Evolutionary conservation across 2,888 invertebrate species (phyloP), one percentile per base, ranked within the genome.

Genomic region (Isoperla grammatica): DNA sequence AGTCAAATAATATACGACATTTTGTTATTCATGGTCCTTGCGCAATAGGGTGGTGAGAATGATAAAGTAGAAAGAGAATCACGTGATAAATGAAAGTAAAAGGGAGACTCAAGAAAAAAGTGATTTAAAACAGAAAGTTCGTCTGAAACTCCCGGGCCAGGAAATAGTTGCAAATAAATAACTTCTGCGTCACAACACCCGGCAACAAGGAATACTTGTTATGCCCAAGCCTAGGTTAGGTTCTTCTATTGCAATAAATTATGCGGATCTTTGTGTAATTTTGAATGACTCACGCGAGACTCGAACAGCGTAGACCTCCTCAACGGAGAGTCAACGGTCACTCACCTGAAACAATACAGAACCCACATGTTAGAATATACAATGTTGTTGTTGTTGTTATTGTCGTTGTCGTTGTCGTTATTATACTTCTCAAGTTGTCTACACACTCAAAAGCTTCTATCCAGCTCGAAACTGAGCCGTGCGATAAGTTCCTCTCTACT

Each of bases 31-130:
- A 53, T 53, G 53, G 53, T 37, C 17, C 45, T 20, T 39, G 39
- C 35, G 19, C 39, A 48, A 29, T 46, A 42, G 60, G 43, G 35
- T 39, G 17, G 40, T 19, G 54, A 22, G 13, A 43, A 19, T 50
- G 20, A 45, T 42, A 19, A 43, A 56, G 37, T 43, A 35, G 54
- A 13, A 46, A 49, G 58, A 23, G 58, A 35, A 42, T 49, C 53
- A 50, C 19, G 58, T 42, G 58, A 45, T 50, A 58, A 45, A 46
- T 53, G 53, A 53, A 53, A 53, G 53, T 53, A 53, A 53, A 53
- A 53, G 53, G 19, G 53, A 35, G 35, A 39, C 19, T 22, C 46
- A n/a, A 20, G 39, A 15, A 53, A 53, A 49, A 53, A 53, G 53
- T 53, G 53, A 53, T 53, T 53, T 53, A 53, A 53, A 53, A 53